Conservation (phyloP, 1,140 invertebrate genomes). For the Condylostylus longicornis region DNA sequence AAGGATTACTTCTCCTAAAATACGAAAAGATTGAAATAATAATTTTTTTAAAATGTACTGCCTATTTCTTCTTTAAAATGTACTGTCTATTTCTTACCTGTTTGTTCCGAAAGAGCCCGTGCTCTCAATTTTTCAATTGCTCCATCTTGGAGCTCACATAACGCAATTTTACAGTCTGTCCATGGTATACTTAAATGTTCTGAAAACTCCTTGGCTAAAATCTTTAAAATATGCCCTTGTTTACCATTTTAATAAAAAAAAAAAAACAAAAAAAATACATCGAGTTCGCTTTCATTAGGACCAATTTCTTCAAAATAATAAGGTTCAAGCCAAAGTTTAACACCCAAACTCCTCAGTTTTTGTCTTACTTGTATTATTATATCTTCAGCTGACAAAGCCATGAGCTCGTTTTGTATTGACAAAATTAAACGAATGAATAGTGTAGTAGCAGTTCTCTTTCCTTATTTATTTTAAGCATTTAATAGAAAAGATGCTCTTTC, state of each 20-base stretch:
- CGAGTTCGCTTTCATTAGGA: constrained; percentile 29
- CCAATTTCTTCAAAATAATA: constrained; percentile 40
- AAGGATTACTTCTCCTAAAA: too few species aligned
- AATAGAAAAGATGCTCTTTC: too few species aligned
- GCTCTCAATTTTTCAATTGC: constrained; percentile 50
- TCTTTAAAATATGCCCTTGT: constrained; percentile 30
- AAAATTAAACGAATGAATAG: too few species aligned
- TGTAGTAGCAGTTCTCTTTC: too few species aligned
- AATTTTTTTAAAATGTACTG: too few species aligned
- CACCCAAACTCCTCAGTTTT: constrained; percentile 44
- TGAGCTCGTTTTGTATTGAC: too few species aligned
- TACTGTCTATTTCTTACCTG: constrained; percentile 31
- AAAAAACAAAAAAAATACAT: constrained; percentile 25
- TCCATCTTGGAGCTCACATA: constrained; percentile 47
- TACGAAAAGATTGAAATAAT: too few species aligned
- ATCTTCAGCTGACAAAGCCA: too few species aligned
- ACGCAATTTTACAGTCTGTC: constrained; percentile 34
- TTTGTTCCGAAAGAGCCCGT: constrained; percentile 42
- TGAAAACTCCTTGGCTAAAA: constrained; percentile 40
- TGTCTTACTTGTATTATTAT: constrained; percentile 44
- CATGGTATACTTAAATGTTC: constrained; percentile 36
- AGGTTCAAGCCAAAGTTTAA: constrained; percentile 57
- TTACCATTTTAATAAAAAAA: constrained; percentile 1
- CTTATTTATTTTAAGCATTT: too few species aligned
- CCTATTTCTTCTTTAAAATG: not conserved